Percentiles rank a stretch among this genome's conserved stretches.
phyloP scores from a whole-genome alignment of 2,797 vertebrate species.

The Nyctibius grandis region DNA sequence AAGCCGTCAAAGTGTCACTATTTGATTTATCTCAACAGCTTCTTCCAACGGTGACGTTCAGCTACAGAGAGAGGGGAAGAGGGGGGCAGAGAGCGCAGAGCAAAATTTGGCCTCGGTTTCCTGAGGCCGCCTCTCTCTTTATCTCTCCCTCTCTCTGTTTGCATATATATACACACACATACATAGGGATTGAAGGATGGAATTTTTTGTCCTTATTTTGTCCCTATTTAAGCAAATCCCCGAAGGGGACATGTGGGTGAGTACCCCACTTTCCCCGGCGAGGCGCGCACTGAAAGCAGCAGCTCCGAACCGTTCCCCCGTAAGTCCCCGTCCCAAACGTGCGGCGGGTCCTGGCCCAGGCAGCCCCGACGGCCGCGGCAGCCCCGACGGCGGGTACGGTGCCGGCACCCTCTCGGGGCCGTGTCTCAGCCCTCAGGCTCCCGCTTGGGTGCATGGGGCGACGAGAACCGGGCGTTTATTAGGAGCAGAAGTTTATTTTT shows the following conservation, averaged over 20 bases:
- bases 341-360: not conserved
- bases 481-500: not conserved
- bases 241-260: not conserved
- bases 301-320: not conserved
- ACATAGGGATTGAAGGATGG: not conserved
- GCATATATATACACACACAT: accelerated
- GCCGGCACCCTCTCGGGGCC: not conserved
- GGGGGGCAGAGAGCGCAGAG: not conserved
- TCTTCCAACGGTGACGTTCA: conserved; percentile 68
- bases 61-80: not conserved
- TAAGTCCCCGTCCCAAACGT: not conserved
- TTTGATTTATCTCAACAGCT: conserved; percentile 79
- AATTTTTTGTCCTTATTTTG: not conserved
- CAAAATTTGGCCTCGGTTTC: conserved; percentile 29
- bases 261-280: not conserved
- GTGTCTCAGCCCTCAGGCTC: not conserved
- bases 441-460: accelerated
- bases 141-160: not conserved
- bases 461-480: not conserved
- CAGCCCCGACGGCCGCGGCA: not conserved
- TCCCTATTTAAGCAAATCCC: not conserved
- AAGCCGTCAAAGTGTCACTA: conserved; percentile 76
- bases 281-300: accelerated
- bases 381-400: not conserved
- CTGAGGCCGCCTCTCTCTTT: not conserved